These are phyloP conservation scores for Ophioninae sp. DNA, from an alignment of 2,888 invertebrate species.

Conservation along the genomic window DNA sequence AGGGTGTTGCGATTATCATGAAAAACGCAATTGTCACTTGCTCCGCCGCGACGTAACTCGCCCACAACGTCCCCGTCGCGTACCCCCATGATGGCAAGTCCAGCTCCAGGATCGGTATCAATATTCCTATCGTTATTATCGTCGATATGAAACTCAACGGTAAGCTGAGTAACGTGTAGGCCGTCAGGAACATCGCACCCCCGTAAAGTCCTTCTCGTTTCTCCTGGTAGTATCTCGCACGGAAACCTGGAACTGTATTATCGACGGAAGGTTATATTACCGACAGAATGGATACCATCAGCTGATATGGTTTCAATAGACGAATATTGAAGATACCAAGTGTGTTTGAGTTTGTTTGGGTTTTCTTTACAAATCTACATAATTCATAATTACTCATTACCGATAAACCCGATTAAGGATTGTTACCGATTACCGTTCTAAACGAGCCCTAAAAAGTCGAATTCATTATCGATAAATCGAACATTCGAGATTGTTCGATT, in stretches of 20 bases:
- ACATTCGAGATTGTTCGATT: no score
- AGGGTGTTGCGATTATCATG: conserved; percentile 90
- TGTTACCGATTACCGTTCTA: no score
- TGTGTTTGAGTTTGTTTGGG: no score
- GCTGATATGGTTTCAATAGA: no score
- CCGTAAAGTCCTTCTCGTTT: conserved; percentile 94
- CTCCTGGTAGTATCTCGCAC: conserved; percentile 96
- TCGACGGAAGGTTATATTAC: background rate
- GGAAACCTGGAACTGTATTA: conserved; percentile 87
- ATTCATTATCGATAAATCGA: no score
- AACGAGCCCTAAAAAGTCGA: no score
- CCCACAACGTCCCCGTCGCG: conserved; percentile 86
- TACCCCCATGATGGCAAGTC: conserved; percentile 75
- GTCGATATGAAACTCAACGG: conserved; percentile 91
- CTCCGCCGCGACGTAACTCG: conserved; percentile 92
- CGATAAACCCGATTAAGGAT: no score
- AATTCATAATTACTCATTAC: no score
- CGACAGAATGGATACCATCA: no score
- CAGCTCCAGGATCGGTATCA: conserved; percentile 83
- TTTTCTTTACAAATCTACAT: background rate
- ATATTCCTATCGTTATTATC: conserved; percentile 87
- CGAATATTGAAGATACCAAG: no score
- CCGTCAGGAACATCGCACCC: conserved; percentile 91
- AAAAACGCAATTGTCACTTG: conserved; percentile 92
- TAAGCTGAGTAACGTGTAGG: conserved; percentile 90